Evolutionary conservation across 2,888 invertebrate genomes (phyloP), one percentile per base, ranked within the genome.

Genomic region (Cabera pusaria): DNA sequence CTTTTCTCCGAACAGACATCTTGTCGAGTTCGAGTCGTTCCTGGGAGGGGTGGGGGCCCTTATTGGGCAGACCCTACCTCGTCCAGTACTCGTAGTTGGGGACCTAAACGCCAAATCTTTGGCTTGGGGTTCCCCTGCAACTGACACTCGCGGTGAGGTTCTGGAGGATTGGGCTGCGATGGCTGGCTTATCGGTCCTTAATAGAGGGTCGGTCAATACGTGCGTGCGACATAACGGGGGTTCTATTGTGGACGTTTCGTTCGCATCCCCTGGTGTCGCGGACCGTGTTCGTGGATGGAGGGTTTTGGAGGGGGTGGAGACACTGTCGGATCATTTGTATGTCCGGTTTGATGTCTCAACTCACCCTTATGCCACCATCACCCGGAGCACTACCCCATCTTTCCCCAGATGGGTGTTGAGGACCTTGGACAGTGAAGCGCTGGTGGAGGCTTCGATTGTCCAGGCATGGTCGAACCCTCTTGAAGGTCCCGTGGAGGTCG

Each of bases 201-300:
- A 56, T 18, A 23, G 20, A 4, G 56, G 54, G 0, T 33, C 41
- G 1, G 29, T 31, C 0, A 14, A 33, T 20, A 56, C 56, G 0
- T 58, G 50, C n/a, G 49, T 57, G 7, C 45, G 52, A 2, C 33
- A 20, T 2, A 27, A 41, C n/a, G 55, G 59, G 0, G 49, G 40
- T 1, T 57, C 56, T 0, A 27, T 46, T 3, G 32, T 50, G 1
- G 42, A 42, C 8, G 6, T 42, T 0, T 11, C 42, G 1, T 40
- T 49, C 11, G 43, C 40, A 7, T 21, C 35, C 8, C 35, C 43
- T 6, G 18, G 21, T 6, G 6, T 40, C 1, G 36, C 37, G 3
- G 5, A 11, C 3, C 36, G 17, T 6, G 22, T 40, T 1, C 5
- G 11, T 0, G 24, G 9, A 6, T 42, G 42, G 36, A 22, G 16